These are phyloP conservation scores for Mesaphorura yosii DNA, from an alignment of 1,140 invertebrate genomes.

Conservation along the genomic window DNA sequence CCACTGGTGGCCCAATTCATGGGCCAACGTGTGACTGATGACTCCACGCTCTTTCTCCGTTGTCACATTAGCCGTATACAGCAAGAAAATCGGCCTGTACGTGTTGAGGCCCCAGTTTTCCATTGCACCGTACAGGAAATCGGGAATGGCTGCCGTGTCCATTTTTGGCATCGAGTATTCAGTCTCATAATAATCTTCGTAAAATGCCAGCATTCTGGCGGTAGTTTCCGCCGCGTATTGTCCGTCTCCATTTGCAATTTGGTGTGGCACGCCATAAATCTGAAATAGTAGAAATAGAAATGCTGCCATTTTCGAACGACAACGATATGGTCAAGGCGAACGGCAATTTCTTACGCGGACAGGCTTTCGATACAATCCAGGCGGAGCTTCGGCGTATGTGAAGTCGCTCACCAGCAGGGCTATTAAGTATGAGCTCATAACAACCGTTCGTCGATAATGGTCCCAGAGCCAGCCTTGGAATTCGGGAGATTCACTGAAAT, in stretches of 20 bases:
- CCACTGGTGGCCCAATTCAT: constrained; percentile 22
- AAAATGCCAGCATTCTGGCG: constrained; percentile 40
- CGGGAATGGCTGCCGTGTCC: constrained; percentile 48
- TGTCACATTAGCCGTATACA: constrained; percentile 2
- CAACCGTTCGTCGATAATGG: not conserved
- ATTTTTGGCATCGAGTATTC: constrained; percentile 39
- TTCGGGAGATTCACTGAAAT: not conserved
- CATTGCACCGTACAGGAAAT: constrained; percentile 42
- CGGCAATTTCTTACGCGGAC: no score
- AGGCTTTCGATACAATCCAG: constrained; percentile 2
- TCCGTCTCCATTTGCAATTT: constrained; percentile 3
- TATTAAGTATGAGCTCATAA: constrained; percentile 4
- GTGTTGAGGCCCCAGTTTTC: constrained; percentile 21
- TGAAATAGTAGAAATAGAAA: constrained; percentile 5
- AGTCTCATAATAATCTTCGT: constrained; percentile 44
- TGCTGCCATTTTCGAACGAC: no score
- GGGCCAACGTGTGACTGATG: constrained; percentile 4
- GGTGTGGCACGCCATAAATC: not conserved
- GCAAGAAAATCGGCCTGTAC: constrained; percentile 2
- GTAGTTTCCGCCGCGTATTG: constrained; percentile 41
- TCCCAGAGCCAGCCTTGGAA: constrained; percentile 3
- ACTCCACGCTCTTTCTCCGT: not conserved
- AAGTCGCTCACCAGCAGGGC: constrained; percentile 10
- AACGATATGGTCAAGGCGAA: no score
- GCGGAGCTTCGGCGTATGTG: not conserved